These are phyloP conservation scores for Spheniscus mendiculus DNA, from an alignment of 2,113 vertebrate genomes.

Conservation along the genomic window DNA sequence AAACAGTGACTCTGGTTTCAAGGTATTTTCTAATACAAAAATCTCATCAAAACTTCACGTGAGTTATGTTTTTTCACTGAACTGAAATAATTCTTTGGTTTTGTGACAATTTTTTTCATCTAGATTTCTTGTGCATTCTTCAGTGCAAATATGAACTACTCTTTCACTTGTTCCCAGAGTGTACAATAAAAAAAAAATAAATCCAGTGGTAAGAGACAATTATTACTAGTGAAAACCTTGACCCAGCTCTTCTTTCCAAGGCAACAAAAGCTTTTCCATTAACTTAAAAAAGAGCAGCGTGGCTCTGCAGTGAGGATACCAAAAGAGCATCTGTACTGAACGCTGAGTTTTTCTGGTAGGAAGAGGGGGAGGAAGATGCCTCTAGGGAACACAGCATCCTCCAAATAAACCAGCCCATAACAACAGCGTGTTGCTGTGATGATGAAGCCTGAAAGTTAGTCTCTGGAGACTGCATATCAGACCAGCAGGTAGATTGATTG, in stretches of 20 bases:
- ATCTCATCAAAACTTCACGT: not conserved
- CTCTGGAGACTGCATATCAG: not conserved
- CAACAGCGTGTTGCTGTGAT: not conserved
- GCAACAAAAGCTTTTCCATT: not conserved
- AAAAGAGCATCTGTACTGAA: not conserved
- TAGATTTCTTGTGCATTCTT: not conserved
- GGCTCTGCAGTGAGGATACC: not conserved
- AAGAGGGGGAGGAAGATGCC: not conserved
- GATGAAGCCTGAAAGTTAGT: not conserved
- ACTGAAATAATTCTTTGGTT: not conserved
- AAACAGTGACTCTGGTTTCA: not conserved
- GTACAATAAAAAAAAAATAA: not conserved
- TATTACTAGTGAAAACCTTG: not conserved
- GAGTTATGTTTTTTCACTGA: not conserved
- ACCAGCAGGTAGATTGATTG: not conserved
- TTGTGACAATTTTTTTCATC: not conserved
- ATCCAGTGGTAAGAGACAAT: not conserved
- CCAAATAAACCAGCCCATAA: not conserved
- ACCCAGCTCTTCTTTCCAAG: not conserved
- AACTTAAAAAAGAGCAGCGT: not conserved
- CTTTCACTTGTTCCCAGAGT: not conserved
- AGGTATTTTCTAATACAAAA: not conserved
- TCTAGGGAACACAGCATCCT: not conserved
- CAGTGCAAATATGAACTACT: not conserved
- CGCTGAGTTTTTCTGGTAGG: not conserved